Base-by-base conservation (phyloP, 1,140 invertebrate species). In the Drosophila nigrodunni region DNA sequence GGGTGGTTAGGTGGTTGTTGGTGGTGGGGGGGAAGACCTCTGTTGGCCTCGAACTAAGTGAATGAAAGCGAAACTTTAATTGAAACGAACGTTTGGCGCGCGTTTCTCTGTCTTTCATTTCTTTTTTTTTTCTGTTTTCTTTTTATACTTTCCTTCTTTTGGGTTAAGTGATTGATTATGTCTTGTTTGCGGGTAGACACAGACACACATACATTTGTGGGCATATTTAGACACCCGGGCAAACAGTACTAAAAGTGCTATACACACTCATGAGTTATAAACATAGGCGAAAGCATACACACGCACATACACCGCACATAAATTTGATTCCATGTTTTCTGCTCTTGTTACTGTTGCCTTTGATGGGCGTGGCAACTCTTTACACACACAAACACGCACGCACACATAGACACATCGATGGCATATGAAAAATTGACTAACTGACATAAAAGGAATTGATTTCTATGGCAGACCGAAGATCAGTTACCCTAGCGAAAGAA, bases 51-150 rank as follows among this genome's bases (percentile, higher is more conserved):
- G 18, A 35, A 39, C 65, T 89, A 82, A 87, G 80, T 87, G 82
- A 88, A 88, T 88, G 85, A 89, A 88, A 88, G 55, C 70, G 85
- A 89, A 89, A 88, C 77, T 89, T 83, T 88, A 88, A 88, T 88
- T 88, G 83, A 88, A 88, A 83, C 54, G 80, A 88, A 80, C 85
- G 70, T 79, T 87, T 83, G 79, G 72, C 69, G 76, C 77, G 66
- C 58, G 49, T 44, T 55, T 68, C 13, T 15, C 37, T 21, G 9
- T 11, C 6, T 11, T 6, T 11, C 44, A 11, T 15, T 54, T n/a
- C n/a, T 35, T 7, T 15, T 15, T 15, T 50, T 11, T 7, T 30
- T 50, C 9, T 50, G 2, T 25, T 11, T 30, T 50, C 2, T n/a
- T 59, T 2, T 49, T 43, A 30, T 25, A 25, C 37, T 21, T 61